Conservation (phyloP, 2,113 vertebrate genomes). For the Oxyruncus cristatus region DNA sequence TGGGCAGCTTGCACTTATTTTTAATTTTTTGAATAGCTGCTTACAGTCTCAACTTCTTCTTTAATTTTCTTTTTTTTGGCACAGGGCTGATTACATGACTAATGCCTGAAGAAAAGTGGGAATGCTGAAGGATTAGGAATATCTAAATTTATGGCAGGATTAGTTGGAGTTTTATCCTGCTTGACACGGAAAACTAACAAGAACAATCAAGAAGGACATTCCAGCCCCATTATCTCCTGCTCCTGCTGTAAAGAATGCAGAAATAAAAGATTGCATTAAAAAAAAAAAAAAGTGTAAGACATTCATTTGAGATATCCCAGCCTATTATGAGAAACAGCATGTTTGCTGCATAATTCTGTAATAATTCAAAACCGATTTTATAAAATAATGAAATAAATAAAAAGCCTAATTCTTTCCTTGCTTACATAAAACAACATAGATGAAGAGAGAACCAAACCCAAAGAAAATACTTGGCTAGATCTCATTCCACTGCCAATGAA, state of each 20-base stretch:
- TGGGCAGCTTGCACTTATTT: not conserved
- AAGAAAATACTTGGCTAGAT: not conserved
- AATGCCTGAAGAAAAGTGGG: not conserved
- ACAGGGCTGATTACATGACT: not conserved
- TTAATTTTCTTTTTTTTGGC: not conserved
- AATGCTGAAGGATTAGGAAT: slow-evolving; percentile 31
- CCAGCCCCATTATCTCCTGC: slow-evolving; percentile 10
- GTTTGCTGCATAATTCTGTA: not conserved
- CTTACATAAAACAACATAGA: not conserved
- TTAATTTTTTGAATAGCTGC: not conserved
- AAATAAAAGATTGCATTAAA: not conserved
- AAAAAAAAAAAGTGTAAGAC: not conserved
- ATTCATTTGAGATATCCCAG: not conserved
- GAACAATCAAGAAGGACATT: not conserved
- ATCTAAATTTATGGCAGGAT: slow-evolving; percentile 46
- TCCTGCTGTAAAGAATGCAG: not conserved
- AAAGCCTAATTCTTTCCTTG: not conserved
- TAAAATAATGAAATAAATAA: not conserved
- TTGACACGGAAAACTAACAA: not conserved
- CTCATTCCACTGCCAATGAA: not conserved
- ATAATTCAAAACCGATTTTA: not conserved
- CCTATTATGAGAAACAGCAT: not conserved
- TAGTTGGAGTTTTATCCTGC: slow-evolving; percentile 6
- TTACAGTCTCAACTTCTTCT: not conserved
- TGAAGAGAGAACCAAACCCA: not conserved